Evolutionary conservation across 2,797 vertebrate species (phyloP), one percentile per base, ranked within the genome.

Genomic region (Muraenolepis orangiensis): DNA sequence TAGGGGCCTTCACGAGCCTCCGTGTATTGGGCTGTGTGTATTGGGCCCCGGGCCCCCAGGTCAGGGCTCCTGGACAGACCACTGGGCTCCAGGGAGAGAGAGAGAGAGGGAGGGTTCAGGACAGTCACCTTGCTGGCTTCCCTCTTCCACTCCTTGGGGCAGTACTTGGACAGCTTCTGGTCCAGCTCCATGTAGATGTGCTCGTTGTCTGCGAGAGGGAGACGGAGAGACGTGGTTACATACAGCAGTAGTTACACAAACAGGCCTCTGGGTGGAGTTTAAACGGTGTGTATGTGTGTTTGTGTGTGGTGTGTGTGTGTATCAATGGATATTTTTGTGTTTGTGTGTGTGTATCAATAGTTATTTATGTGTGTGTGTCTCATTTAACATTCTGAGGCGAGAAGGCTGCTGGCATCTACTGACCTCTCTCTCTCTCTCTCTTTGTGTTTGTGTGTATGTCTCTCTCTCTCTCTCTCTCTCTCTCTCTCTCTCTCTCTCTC

Each of bases 121-220:
- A 40, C 38, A 40, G 11, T 18, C 90, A 99, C 98, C 95, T 97
- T 99, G 93, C 98, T 99, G 87, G 96, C 96, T 90, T 99, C 98
- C 87, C 95, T 95, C 91, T 98, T 98, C 98, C 98, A 99, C 83
- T 99, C 98, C 92, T 98, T 99, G 74, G 98, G 98, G 81, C 98
- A 99, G 87, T 99, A 99, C 83, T 99, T 99, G 87, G 96, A 98
- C 74, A 99, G 93, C 85, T 99, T 99, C 94, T 99, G 97, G 82
- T 95, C 94, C 83, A 96, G 88, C 81, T 98, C 97, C 98, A 99
- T 99, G 83, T 99, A 99, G 61, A 98, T 95, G 72, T 99, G 97
- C 82, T 99, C 97, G 92, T 99, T 99, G 93, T 98, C 98, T 99
- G 91, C 1, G 10, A 69, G 69, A 88, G 76, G n/a, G n/a, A 84